Conservation (phyloP, 2,113 vertebrate species). For the Shinisaurus crocodilurus region DNA sequence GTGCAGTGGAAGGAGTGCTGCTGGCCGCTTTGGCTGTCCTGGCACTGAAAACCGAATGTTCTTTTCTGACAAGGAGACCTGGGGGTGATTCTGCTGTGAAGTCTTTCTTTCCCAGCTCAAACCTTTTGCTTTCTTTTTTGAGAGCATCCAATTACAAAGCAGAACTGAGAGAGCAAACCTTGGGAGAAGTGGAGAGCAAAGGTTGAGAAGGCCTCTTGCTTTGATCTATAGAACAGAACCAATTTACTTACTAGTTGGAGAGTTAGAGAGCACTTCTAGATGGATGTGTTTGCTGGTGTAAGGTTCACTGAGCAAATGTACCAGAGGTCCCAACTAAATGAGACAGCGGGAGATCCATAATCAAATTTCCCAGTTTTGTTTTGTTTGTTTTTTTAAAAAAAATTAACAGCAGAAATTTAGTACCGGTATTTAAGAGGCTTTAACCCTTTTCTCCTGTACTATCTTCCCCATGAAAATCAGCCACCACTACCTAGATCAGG, state of each 20-base stretch:
- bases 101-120: not conserved
- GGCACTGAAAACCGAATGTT: not conserved
- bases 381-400: not conserved
- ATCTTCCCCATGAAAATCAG: not conserved
- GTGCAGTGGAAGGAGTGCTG: not conserved
- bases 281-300: not conserved
- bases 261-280: not conserved
- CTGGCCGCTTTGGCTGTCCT: constrained; percentile 1
- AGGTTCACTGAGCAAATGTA: not conserved
- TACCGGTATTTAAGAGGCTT: too few species aligned
- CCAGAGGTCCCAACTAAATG: not conserved
- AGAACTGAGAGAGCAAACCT: not conserved
- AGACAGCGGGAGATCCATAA: too few species aligned
- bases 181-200: not conserved
- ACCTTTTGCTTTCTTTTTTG: not conserved
- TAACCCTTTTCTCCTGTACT: not conserved
- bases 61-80: not conserved
- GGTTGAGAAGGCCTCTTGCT: not conserved
- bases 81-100: not conserved
- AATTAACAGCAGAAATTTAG: not conserved
- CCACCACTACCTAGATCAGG: too few species aligned
- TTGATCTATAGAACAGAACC: not conserved
- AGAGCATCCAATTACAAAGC: not conserved
- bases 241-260: not conserved
- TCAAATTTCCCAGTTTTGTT: not conserved